phyloP scores from a whole-genome alignment of 2,888 invertebrate species.

The Lobophora halterata region DNA sequence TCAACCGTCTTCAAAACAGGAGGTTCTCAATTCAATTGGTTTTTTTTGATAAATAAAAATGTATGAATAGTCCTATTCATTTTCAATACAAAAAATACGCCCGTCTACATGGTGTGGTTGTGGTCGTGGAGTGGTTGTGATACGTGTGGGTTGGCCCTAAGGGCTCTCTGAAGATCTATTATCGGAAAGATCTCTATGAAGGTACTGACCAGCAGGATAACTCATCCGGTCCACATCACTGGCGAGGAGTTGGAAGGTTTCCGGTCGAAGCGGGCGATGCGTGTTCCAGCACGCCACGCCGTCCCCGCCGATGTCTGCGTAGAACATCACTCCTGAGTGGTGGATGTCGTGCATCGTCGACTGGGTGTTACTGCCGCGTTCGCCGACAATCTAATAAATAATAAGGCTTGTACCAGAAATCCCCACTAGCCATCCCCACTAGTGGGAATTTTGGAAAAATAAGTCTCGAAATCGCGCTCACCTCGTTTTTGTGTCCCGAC shows the following conservation, averaged over 20 bases:
- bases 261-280: slow-evolving; percentile 63
- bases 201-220: slow-evolving; percentile 80
- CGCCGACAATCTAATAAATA: slow-evolving; percentile 66
- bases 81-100: too few relatives aligned
- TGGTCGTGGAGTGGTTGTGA: too few relatives aligned
- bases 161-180: slow-evolving; percentile 1
- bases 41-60: too few relatives aligned
- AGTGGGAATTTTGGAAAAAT: not conserved
- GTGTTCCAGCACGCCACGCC: slow-evolving; percentile 89
- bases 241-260: slow-evolving; percentile 80
- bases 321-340: slow-evolving; percentile 83
- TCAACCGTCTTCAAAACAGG: too few relatives aligned
- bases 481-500: too few relatives aligned
- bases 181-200: not conserved
- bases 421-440: not conserved
- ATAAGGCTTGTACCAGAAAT: not conserved
- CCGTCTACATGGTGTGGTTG: too few relatives aligned
- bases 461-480: too few relatives aligned
- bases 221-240: slow-evolving; percentile 82
- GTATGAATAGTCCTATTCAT: too few relatives aligned
- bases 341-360: slow-evolving; percentile 86
- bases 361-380: slow-evolving; percentile 83
- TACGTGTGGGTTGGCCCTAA: not conserved
- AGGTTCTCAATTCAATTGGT: too few relatives aligned
- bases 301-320: slow-evolving; percentile 85